These are phyloP conservation scores for Styela plicata DNA, from an alignment of 23 tunicate genomes.

Conservation along the genomic window DNA sequence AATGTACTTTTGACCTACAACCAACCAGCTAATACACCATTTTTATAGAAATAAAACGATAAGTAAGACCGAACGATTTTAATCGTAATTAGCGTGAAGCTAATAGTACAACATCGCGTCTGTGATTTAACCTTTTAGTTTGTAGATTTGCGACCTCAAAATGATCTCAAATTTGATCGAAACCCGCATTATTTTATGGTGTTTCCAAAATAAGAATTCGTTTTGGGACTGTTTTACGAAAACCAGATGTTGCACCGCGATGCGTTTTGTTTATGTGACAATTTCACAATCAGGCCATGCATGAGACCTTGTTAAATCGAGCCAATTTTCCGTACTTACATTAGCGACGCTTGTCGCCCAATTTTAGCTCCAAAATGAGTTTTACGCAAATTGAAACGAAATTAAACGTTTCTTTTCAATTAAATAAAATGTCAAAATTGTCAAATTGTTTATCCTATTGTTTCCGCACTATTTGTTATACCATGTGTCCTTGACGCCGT, in stretches of 20 bases:
- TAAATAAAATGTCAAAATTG: neutral
- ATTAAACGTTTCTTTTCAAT: neutral
- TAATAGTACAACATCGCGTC: neutral
- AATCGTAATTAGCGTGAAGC: neutral
- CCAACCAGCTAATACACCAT: no score
- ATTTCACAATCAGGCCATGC: neutral
- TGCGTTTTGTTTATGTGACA: neutral
- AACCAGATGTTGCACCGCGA: neutral
- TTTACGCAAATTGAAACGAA: neutral
- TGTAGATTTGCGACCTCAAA: neutral
- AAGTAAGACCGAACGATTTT: neutral
- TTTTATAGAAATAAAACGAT: no score
- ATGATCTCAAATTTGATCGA: no score
- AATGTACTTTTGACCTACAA: no score
- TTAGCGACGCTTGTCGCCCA: neutral
- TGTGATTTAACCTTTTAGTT: neutral
- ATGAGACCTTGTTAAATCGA: neutral
- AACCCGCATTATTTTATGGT: no score
- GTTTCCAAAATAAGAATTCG: no score
- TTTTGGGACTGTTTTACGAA: no score
- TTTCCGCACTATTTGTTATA: neutral
- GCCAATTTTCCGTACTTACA: no score
- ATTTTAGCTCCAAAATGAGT: neutral
- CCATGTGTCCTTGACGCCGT: neutral
- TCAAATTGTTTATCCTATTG: neutral